phyloP scores from a whole-genome alignment of 2,113 vertebrate species.

The Hippocampus barbouri region DNA sequence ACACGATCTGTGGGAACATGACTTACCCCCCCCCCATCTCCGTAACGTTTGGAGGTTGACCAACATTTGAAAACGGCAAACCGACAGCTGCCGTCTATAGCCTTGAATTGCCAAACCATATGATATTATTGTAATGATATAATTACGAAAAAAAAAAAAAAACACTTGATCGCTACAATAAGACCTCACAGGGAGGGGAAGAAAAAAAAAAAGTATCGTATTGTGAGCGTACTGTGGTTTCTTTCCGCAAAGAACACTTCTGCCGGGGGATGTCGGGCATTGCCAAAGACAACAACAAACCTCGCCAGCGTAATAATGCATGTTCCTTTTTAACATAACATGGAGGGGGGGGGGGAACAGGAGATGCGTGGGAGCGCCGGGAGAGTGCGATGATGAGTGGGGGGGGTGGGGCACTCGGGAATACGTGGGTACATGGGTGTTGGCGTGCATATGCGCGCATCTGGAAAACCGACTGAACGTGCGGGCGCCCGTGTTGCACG shows the following conservation, averaged over 20 bases:
- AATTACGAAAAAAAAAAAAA: constrained; percentile 33
- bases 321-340: constrained; percentile 57
- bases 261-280: constrained; percentile 33
- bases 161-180: constrained; percentile 12
- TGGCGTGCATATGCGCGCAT: constrained; percentile 4
- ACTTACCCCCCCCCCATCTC: too few relatives aligned
- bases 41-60: neutral
- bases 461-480: constrained; percentile 27
- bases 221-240: constrained; percentile 39
- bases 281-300: constrained; percentile 62
- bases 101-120: constrained; percentile 10
- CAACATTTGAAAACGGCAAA: neutral
- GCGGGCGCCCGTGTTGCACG: constrained; percentile 36
- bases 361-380: constrained; percentile 67
- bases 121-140: constrained; percentile 11
- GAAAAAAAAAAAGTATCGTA: constrained; percentile 10
- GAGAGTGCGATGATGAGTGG: constrained; percentile 38
- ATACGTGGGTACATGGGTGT: constrained; percentile 1
- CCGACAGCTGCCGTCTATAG: constrained; percentile 17
- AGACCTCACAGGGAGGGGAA: constrained; percentile 28
- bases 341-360: constrained; percentile 50
- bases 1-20: neutral
- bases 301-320: constrained; percentile 50
- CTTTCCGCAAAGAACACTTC: constrained; percentile 47
- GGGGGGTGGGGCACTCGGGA: constrained; percentile 35